Conservation (phyloP, 2,113 vertebrate genomes). For the Trinectes maculatus region DNA sequence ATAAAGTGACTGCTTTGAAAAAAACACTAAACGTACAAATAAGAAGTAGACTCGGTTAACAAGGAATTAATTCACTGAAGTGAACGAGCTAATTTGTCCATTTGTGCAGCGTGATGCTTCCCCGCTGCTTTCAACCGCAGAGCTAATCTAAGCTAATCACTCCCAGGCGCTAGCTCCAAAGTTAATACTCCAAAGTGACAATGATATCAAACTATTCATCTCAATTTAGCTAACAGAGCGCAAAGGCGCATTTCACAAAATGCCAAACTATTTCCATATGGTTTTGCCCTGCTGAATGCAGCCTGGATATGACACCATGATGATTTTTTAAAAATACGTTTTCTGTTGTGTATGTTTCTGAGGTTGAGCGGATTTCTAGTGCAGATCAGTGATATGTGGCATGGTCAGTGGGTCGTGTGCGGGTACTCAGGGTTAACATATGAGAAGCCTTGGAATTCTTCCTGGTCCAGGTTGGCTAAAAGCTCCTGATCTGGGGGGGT, state of each 20-base stretch:
- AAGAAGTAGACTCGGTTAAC: no score
- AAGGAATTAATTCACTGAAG: no score
- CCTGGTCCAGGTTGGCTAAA: slow-evolving; percentile 99
- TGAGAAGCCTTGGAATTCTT: slow-evolving; percentile 99
- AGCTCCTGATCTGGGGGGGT: slow-evolving; percentile 99
- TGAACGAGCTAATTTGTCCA: no score
- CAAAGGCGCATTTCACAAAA: slow-evolving; percentile 29
- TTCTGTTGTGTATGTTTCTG: not conserved
- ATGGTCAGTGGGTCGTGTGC: slow-evolving; percentile 69
- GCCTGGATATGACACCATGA: slow-evolving; percentile 47
- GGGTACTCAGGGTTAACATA: slow-evolving; percentile 93
- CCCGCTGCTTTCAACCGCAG: no score
- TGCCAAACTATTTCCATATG: slow-evolving; percentile 10
- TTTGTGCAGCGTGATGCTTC: no score
- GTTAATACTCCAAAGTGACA: not conserved
- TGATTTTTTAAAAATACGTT: not conserved
- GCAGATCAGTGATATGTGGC: slow-evolving; percentile 56
- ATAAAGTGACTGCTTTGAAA: no score
- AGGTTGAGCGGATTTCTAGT: slow-evolving; percentile 33
- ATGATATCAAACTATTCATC: not conserved
- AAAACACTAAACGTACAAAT: no score
- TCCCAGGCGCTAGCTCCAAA: not conserved
- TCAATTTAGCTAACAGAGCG: not conserved
- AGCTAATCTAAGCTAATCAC: not conserved
- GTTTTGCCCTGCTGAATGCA: slow-evolving; percentile 28